phyloP scores from a whole-genome alignment of 2,113 vertebrate genomes.

The Loxodonta africana region DNA sequence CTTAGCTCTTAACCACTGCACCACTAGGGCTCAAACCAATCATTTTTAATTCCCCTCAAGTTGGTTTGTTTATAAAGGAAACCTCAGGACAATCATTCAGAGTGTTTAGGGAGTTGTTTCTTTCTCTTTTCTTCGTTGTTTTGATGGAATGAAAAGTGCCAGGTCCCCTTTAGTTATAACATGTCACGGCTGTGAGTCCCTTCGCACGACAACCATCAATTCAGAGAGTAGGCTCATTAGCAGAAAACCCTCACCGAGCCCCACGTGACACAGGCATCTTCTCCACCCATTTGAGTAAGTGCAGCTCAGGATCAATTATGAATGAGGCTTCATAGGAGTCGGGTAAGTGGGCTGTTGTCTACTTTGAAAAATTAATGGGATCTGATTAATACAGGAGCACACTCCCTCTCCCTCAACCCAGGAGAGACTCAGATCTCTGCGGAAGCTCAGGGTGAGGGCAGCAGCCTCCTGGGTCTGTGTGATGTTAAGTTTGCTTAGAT shows the following conservation, averaged over 20 bases:
- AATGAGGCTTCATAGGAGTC: conserved; percentile 68
- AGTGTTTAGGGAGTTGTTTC: background rate
- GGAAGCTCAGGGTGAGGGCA: background rate
- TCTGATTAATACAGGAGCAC: conserved; percentile 75
- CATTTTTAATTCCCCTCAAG: background rate
- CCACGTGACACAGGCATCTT: background rate
- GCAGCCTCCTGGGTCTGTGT: background rate
- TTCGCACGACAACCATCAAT: conserved; percentile 48
- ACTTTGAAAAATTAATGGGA: conserved; percentile 84
- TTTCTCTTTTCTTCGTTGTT: conserved; percentile 6
- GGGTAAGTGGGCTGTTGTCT: conserved; percentile 81
- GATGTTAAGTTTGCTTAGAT: background rate
- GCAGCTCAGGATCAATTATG: conserved; percentile 81
- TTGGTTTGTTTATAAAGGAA: background rate
- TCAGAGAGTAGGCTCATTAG: background rate
- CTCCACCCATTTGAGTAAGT: conserved; percentile 74
- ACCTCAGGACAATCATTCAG: background rate
- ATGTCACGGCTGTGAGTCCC: background rate
- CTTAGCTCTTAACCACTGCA: no score
- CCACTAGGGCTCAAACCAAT: background rate
- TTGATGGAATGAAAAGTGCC: background rate
- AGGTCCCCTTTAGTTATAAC: background rate
- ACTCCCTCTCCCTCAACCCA: background rate
- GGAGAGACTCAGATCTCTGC: conserved; percentile 11
- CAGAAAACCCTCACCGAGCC: conserved; percentile 25